phyloP scores from a whole-genome alignment of 1,140 invertebrate genomes.

The Macrotrachela quadricornifera region DNA sequence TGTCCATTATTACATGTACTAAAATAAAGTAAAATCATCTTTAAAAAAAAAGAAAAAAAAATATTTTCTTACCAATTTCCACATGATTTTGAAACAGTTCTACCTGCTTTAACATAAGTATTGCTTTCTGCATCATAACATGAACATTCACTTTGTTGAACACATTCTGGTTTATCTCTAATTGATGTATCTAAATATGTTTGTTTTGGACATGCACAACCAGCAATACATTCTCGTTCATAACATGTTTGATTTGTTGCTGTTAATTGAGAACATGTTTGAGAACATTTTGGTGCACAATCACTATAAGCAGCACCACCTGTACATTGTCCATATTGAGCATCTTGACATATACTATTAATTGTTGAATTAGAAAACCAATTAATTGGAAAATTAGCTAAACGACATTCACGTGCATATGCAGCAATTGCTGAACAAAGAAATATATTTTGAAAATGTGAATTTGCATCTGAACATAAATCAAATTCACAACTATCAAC shows the following conservation, averaged over 20 bases:
- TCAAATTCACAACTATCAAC: constrained; percentile 63
- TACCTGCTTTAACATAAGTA: background rate
- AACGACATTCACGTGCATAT: constrained; percentile 55
- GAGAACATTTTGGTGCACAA: background rate
- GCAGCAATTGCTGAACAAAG: constrained; percentile 54
- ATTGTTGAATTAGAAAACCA: constrained; percentile 47
- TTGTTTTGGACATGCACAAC: constrained; percentile 1
- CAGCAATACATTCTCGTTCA: background rate
- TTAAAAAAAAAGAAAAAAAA: background rate
- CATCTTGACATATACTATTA: background rate
- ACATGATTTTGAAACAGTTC: constrained; percentile 2
- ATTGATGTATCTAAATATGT: background rate
- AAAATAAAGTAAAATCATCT: constrained; percentile 24
- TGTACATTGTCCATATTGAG: constrained; percentile 3
- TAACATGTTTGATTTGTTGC: background rate
- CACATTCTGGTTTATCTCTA: background rate
- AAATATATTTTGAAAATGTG: constrained; percentile 30
- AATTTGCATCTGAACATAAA: constrained; percentile 14
- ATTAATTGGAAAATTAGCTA: constrained; percentile 43
- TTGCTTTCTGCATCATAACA: background rate
- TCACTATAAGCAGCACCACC: constrained; percentile 5
- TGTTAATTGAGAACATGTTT: background rate
- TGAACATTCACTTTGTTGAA: background rate
- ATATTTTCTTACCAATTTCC: constrained; percentile 1
- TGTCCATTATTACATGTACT: constrained; percentile 8